Evolutionary conservation across 1,140 invertebrate species (phyloP).

Genomic region (Halictus rubicundus): DNA sequence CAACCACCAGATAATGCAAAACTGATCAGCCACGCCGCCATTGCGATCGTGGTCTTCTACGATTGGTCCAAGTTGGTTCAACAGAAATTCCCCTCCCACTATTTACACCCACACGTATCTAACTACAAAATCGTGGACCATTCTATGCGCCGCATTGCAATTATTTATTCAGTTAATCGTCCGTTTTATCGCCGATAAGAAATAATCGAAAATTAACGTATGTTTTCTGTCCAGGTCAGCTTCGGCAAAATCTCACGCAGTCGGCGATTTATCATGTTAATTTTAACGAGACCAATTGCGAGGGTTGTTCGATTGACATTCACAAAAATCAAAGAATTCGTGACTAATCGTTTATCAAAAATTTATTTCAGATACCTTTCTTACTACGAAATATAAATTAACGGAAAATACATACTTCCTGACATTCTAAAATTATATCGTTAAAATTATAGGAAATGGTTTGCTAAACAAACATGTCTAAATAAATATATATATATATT

Average conservation of each 20-base stretch:
- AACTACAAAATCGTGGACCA: not conserved
- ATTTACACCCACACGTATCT: not conserved
- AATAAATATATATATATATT: not conserved
- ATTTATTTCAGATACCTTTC: conserved; percentile 11
- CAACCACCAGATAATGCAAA: conserved; percentile 73
- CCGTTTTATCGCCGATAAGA: not conserved
- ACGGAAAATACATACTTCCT: not conserved
- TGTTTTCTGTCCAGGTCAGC: not conserved
- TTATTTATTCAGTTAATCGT: not conserved
- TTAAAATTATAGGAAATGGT: not conserved
- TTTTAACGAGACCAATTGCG: not conserved
- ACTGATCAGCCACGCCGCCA: conserved; percentile 74
- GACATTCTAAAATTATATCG: not conserved
- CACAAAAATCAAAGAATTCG: conserved; percentile 11
- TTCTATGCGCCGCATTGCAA: not conserved
- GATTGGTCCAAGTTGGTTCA: conserved; percentile 69
- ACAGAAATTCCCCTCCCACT: conserved; percentile 15
- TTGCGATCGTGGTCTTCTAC: conserved; percentile 77
- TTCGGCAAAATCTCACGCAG: not conserved
- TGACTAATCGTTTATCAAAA: not conserved
- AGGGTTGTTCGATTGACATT: not conserved
- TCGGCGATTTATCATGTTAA: not conserved
- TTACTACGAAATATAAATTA: conserved; percentile 1
- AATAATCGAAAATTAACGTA: not conserved
- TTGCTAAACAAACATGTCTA: no score